Conservation (phyloP, 1,140 invertebrate species). For the Solen grandis region DNA sequence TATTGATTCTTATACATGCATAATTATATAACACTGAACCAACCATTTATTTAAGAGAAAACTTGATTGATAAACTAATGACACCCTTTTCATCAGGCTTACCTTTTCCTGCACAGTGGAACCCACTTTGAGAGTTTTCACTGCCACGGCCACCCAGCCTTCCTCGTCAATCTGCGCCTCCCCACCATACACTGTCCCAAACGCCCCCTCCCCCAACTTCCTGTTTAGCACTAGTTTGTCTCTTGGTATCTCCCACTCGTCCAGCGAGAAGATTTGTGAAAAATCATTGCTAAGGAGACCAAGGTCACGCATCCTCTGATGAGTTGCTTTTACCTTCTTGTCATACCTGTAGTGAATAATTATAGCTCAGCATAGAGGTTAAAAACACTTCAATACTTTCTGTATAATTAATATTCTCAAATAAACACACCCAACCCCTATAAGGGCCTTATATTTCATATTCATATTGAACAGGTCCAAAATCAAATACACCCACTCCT, state of each 20-base stretch:
- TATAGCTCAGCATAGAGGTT: neutral
- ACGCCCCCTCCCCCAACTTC: constrained; percentile 93
- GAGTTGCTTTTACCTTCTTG: constrained; percentile 85
- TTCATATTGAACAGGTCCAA: no score
- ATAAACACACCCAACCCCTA: neutral
- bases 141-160: constrained; percentile 92
- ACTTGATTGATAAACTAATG: no score
- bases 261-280: constrained; percentile 83
- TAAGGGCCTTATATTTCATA: neutral
- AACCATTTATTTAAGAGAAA: no score
- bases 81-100: constrained; percentile 16
- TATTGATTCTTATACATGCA: no score
- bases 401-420: neutral
- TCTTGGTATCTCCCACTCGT: constrained; percentile 93
- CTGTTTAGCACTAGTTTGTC: constrained; percentile 94
- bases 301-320: constrained; percentile 88
- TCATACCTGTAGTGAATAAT: constrained; percentile 86
- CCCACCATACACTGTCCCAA: constrained; percentile 93
- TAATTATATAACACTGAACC: no score
- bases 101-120: constrained; percentile 91
- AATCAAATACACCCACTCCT: no score
- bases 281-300: constrained; percentile 83
- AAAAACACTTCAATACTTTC: neutral
- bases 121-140: constrained; percentile 93
- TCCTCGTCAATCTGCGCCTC: constrained; percentile 87